phyloP scores from a whole-genome alignment of 2,888 invertebrate species.

The Pachycephus smyrnensis region DNA sequence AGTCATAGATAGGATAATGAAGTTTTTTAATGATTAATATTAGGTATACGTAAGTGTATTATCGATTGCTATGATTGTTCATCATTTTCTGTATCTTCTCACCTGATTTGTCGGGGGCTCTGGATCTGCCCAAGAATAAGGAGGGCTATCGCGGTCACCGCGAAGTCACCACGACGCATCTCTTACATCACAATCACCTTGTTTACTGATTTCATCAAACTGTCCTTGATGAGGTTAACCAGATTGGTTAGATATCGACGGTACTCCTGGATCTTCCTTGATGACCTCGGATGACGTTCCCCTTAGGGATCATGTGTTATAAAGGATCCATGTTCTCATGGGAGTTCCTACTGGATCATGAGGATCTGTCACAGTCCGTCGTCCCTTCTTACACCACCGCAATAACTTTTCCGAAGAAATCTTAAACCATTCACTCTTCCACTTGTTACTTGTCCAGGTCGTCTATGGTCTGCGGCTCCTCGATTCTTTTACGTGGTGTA shows the following conservation, averaged over 20 bases:
- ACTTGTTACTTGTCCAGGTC: neutral
- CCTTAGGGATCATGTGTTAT: neutral
- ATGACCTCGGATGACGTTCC: neutral
- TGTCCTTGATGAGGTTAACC: constrained; percentile 16
- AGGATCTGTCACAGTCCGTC: neutral
- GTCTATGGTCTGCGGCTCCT: neutral
- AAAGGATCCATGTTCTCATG: neutral
- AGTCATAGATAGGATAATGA: neutral
- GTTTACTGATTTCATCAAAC: constrained; percentile 52
- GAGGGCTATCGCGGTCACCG: constrained; percentile 66
- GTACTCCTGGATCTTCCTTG: neutral
- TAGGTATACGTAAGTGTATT: neutral
- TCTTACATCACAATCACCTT: constrained; percentile 65
- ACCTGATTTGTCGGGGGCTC: constrained; percentile 61
- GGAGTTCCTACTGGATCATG: neutral
- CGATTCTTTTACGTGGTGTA: neutral
- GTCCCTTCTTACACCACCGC: neutral
- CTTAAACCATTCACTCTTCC: neutral
- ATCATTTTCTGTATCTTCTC: constrained; percentile 29
- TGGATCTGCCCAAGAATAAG: constrained; percentile 63
- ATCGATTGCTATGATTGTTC: neutral
- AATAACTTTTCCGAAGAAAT: neutral
- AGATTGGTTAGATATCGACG: neutral
- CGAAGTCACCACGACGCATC: constrained; percentile 66
- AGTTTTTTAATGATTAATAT: neutral